Base-by-base conservation (phyloP, 2,797 vertebrate species). In the Characodon lateralis region DNA sequence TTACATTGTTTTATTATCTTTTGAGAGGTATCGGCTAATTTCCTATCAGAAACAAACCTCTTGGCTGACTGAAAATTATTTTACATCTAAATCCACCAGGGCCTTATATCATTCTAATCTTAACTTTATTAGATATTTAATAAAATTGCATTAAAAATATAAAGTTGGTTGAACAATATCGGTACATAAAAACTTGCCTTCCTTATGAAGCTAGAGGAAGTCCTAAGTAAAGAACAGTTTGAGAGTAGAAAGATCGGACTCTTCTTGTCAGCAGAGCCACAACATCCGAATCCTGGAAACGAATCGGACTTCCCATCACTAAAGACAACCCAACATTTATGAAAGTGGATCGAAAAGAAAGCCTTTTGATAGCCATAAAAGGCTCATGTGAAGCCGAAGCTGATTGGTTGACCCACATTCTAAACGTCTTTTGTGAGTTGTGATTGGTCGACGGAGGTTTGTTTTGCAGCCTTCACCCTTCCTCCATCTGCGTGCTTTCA, bases 391-490 rank as follows among this genome's bases (percentile, higher is more conserved):
- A 89, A 22, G 50, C 77, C 24, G 2, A 20, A 7, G 79, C 76
- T 89, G 86, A 96, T 96, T 96, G 94, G 95, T 85, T 95, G 92
- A 95, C 92, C 92, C 92, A 94, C 81, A 93, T 93, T 89, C 81
- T 46, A 5, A 18, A 83, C 84, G 78, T 88, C 76, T 82, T 68
- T 31, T 7, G 20, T 28, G 0, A 2, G 24, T 59, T 90, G 53
- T 79, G 35, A 96, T 96, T 96, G 94, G 96, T 73, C 46, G 69
- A 24, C 18, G 0, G 58, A 50, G 84, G 59, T 94, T 93, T 94
- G 93, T 95, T 96, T 94, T 93, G 91, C 87, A 80, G 77, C 83
- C 80, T 71, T 72, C 83, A 87, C 82, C 93, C 90, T 93, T 95
- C 92, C 93, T 94, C 83, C 74, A 65, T 83, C 78, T 87, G 82